Conservation (phyloP, 2,113 vertebrate genomes). For the Ictalurus furcatus region DNA sequence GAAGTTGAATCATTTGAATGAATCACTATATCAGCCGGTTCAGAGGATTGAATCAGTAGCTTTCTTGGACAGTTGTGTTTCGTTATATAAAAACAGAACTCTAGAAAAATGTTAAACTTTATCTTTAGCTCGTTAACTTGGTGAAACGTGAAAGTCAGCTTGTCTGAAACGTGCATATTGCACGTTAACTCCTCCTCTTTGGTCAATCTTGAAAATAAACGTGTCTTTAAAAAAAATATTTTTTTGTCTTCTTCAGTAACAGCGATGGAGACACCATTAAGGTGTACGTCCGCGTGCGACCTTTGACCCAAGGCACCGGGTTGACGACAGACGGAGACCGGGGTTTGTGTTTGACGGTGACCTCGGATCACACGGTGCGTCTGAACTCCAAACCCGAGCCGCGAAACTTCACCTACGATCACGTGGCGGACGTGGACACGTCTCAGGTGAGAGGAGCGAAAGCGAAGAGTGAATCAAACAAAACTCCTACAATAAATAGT, state of each 20-base stretch:
- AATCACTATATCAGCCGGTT: no score
- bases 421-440: constrained; percentile 87
- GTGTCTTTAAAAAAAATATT: no score
- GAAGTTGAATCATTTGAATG: no score
- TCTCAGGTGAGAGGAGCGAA: constrained; percentile 80
- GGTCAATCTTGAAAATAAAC: not conserved
- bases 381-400: constrained; percentile 91
- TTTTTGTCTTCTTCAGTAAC: constrained; percentile 52
- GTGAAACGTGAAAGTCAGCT: not conserved
- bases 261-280: constrained; percentile 89
- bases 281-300: constrained; percentile 90
- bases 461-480: not conserved
- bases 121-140: not conserved
- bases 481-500: not conserved
- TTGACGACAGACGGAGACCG: constrained; percentile 78
- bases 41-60: not conserved
- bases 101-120: not conserved
- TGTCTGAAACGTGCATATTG: not conserved
- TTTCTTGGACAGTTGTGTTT: not conserved
- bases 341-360: constrained; percentile 81
- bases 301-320: constrained; percentile 71
- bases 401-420: constrained; percentile 89
- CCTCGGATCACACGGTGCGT: constrained; percentile 81
- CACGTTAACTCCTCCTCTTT: not conserved
- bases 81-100: not conserved